A percentile compares a stretch with the other conserved stretches of the same genome.
Conservation (phyloP, 2,113 vertebrate species). For the Panurus biarmicus region DNA sequence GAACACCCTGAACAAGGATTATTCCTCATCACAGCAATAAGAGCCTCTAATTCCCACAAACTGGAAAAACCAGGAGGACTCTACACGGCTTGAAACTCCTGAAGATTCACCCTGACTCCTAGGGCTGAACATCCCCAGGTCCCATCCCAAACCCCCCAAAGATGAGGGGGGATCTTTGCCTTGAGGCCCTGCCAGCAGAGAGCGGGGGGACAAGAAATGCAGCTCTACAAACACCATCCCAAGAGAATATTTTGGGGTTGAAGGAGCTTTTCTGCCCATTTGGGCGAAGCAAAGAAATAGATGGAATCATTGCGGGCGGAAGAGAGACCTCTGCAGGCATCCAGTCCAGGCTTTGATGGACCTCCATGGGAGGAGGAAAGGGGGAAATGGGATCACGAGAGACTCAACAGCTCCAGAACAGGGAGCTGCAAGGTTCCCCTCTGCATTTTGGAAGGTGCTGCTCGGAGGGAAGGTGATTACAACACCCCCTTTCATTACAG, state of each 20-base stretch:
- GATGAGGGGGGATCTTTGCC: neutral
- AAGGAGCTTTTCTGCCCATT: neutral
- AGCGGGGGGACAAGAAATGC: slow-evolving; percentile 22
- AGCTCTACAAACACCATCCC: neutral
- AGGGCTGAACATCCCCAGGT: neutral
- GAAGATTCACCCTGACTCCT: neutral
- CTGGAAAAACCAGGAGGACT: neutral
- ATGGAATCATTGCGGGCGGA: fast-evolving
- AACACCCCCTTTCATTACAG: neutral
- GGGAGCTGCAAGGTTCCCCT: neutral
- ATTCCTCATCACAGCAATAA: neutral
- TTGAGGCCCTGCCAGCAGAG: slow-evolving; percentile 14
- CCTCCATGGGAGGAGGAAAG: neutral
- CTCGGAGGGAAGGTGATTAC: neutral
- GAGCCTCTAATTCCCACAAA: neutral
- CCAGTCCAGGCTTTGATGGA: neutral
- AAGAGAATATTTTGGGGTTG: fast-evolving
- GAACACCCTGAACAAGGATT: neutral
- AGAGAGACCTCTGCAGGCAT: neutral
- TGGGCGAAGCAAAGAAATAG: neutral
- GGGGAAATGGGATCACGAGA: fast-evolving
- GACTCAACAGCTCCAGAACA: neutral
- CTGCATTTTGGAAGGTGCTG: neutral
- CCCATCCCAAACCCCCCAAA: neutral
- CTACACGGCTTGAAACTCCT: neutral